Evolutionary conservation across 1,140 invertebrate species (phyloP).

Genomic region (Caenorhabditis inopinata): DNA sequence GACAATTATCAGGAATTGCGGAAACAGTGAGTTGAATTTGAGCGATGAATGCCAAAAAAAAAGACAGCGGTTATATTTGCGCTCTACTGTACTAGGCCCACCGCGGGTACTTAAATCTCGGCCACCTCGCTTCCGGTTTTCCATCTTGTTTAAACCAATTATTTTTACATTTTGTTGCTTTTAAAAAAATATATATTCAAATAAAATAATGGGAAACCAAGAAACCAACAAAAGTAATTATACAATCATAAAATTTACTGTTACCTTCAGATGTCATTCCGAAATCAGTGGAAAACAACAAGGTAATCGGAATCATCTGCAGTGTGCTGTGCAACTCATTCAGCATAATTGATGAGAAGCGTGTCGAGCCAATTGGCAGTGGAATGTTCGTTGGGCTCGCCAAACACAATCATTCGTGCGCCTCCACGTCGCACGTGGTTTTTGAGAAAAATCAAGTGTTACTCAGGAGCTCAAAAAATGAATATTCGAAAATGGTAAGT

Average conservation of each 20-base stretch:
- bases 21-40: neutral
- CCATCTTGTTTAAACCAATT: no score
- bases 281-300: neutral
- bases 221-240: no score
- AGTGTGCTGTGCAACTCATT: neutral
- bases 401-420: slow-evolving; percentile 3
- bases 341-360: neutral
- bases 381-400: neutral
- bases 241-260: neutral
- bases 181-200: no score
- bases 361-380: neutral
- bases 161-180: no score
- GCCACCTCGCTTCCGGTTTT: no score
- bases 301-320: neutral
- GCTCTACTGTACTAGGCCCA: no score
- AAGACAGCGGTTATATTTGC: no score
- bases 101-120: no score
- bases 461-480: neutral
- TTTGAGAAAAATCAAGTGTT: neutral
- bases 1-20: neutral
- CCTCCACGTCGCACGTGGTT: neutral
- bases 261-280: neutral
- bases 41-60: no score
- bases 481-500: neutral
- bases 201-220: no score